Conservation (phyloP, 2,113 vertebrate species). For the Redunca redunca region DNA sequence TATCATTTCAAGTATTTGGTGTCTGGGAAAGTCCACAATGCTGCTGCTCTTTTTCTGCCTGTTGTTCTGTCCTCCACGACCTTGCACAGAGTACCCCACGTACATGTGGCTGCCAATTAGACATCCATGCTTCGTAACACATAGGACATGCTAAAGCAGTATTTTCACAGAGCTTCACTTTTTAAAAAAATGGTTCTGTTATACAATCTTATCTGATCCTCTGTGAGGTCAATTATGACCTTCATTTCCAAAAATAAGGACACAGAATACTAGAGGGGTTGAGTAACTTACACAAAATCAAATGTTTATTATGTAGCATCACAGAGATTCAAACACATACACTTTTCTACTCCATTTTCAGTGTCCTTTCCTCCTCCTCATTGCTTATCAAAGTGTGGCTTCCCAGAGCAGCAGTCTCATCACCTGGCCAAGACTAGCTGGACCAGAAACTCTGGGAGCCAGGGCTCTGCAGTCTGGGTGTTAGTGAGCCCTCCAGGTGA, state of each 20-base stretch:
- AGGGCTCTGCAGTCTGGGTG: background rate
- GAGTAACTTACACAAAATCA: background rate
- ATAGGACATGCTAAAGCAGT: background rate
- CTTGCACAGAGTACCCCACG: background rate
- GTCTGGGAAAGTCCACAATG: too few relatives aligned
- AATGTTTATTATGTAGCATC: background rate
- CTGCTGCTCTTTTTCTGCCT: background rate
- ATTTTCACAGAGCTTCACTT: background rate
- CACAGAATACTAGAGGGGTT: background rate
- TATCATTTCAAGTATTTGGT: too few relatives aligned
- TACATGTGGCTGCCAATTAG: background rate
- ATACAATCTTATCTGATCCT: background rate
- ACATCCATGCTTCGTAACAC: background rate
- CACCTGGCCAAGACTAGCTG: background rate
- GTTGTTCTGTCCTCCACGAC: background rate
- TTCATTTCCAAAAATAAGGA: background rate
- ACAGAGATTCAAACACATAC: background rate
- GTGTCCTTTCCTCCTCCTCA: background rate
- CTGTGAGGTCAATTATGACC: background rate
- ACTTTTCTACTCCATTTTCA: background rate
- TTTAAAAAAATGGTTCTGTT: background rate
- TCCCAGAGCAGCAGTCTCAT: background rate
- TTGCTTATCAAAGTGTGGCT: background rate
- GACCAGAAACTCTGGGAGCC: background rate
- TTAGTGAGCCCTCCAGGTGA: background rate